Evolutionary conservation across 2,797 vertebrate genomes (phyloP), one percentile per base, ranked within the genome.

Genomic region (Pangasius macronema): DNA sequence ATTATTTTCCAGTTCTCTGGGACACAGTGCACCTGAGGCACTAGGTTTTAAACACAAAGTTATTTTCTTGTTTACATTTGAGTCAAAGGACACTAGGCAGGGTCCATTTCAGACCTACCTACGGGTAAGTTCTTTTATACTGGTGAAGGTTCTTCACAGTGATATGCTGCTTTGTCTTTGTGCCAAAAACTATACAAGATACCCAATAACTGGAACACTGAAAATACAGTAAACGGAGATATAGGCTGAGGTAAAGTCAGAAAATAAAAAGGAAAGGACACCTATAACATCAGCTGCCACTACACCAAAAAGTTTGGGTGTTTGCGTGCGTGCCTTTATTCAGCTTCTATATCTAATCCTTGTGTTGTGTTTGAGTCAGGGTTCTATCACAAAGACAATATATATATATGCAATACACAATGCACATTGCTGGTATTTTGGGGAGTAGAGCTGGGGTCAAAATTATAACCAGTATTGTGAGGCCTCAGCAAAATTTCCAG

Each of bases 191-290:
- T 22, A 53, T 30, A 65, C 42, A 68, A 49, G 67, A 42, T 36
- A 67, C n/a, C 24, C 55, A 63, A 82, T 51, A 72, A 81, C 42
- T 51, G 3, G 51, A 27, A 13, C 6, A 13, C 53, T 55, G 14
- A 80, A 68, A 75, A 73, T 72, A 36, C 59, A n/a, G 3, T 11
- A 36, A 33, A 61, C 51, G 59, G 73, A 39, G 36, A 83, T 67
- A 67, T 46, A 68, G 39, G 18, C 49, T 39, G n/a, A 70, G 22
- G 11, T 70, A 80, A 70, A 36, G n/a, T 88, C 65, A 77, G n/a
- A 57, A 59, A 57, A 11, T 36, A 11, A 2, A 79, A 30, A 36
- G 14, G 6, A 72, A 85, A 70, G 39, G 16, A 85, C 65, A 59
- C 22, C 83, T 39, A 79, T 79, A 79, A 27, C 16, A 77, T 33